phyloP scores from a whole-genome alignment of 2,797 vertebrate species.

The Bothrops alternatus region DNA sequence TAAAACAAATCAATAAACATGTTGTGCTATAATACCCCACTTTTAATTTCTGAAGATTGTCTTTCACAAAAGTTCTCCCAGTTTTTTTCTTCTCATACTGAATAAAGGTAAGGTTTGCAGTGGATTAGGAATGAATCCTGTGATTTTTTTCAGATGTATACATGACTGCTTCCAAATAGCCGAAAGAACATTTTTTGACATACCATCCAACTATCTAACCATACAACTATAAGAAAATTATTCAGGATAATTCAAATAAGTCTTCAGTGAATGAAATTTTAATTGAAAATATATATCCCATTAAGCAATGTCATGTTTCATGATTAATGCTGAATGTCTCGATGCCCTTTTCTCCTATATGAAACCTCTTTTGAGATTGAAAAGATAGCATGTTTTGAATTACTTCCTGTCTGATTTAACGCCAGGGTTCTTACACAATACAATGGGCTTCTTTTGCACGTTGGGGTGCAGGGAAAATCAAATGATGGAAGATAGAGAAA shows the following conservation, averaged over 20 bases:
- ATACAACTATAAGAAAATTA: slow-evolving; percentile 44
- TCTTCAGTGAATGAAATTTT: slow-evolving; percentile 56
- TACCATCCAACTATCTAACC: slow-evolving; percentile 38
- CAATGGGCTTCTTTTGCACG: not conserved
- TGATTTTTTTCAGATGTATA: slow-evolving; percentile 43
- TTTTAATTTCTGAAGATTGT: slow-evolving; percentile 44
- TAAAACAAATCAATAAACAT: slow-evolving; percentile 55
- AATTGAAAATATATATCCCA: slow-evolving; percentile 61
- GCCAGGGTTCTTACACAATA: not conserved
- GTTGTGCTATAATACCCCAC: slow-evolving; percentile 41
- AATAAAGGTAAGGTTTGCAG: slow-evolving; percentile 16
- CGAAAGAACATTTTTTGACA: slow-evolving; percentile 29
- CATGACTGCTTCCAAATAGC: slow-evolving; percentile 43
- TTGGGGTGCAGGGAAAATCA: not conserved
- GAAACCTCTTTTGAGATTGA: slow-evolving; percentile 28
- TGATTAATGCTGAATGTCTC: slow-evolving; percentile 41
- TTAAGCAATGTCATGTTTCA: slow-evolving; percentile 34
- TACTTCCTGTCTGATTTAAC: not conserved
- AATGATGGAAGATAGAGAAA: not conserved
- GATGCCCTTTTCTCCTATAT: slow-evolving; percentile 16
- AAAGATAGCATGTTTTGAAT: slow-evolving; percentile 6
- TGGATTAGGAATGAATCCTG: slow-evolving; percentile 28
- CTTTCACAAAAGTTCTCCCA: slow-evolving; percentile 40
- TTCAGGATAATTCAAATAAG: slow-evolving; percentile 52
- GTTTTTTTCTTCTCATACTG: slow-evolving; percentile 11